These are phyloP conservation scores for Pseudopipra pipra DNA, from an alignment of 2,113 vertebrate species.

Conservation along the genomic window DNA sequence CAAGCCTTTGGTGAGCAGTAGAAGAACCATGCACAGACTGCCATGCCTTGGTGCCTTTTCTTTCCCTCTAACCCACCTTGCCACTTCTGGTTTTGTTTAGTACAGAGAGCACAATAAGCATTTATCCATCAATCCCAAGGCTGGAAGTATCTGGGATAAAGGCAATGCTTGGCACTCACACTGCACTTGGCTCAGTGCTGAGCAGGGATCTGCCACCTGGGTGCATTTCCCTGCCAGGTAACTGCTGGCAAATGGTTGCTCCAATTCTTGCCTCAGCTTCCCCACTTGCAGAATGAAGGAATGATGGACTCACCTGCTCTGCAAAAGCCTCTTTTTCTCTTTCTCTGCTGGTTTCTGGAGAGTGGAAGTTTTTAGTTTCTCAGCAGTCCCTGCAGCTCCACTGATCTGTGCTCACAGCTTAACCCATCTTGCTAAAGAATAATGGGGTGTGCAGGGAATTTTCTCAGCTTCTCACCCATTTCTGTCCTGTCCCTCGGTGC, in stretches of 20 bases:
- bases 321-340: not conserved
- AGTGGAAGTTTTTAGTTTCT: not conserved
- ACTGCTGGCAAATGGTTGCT: not conserved
- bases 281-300: not conserved
- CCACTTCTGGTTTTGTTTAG: not conserved
- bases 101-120: fast-evolving
- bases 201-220: not conserved
- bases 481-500: not conserved
- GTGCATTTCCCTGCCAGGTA: not conserved
- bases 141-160: not conserved
- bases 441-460: not conserved
- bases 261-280: not conserved
- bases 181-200: not conserved
- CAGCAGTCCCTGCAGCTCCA: not conserved
- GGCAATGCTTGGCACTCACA: not conserved
- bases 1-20: not conserved
- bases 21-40: not conserved
- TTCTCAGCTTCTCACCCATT: not conserved
- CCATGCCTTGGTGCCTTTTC: not conserved
- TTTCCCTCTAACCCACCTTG: not conserved
- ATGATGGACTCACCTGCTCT: not conserved
- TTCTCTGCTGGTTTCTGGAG: not conserved
- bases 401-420: not conserved
- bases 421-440: not conserved
- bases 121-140: not conserved